Evolutionary conservation across 2,797 vertebrate species (phyloP).

Genomic region (Micrastur ruficollis): DNA sequence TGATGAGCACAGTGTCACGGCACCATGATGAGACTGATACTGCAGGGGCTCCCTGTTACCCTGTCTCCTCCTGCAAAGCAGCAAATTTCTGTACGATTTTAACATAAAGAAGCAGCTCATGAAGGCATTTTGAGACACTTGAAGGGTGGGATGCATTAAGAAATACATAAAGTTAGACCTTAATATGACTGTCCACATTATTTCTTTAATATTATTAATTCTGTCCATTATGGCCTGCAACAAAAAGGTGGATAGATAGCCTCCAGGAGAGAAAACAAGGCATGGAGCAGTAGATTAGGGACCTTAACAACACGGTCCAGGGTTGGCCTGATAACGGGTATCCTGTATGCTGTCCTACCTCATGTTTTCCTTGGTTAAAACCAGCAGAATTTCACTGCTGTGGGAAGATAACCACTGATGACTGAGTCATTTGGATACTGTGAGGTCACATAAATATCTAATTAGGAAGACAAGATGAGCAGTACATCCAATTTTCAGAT

Average conservation of each 20-base stretch:
- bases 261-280: not conserved
- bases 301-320: accelerated
- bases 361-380: not conserved
- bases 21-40: not conserved
- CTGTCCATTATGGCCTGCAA: not conserved
- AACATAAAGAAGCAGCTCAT: not conserved
- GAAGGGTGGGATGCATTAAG: not conserved
- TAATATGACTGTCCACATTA: not conserved
- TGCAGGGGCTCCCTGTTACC: accelerated
- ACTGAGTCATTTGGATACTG: not conserved
- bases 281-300: not conserved
- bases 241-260: not conserved
- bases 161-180: not conserved
- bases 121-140: not conserved
- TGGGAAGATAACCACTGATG: not conserved
- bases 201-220: not conserved
- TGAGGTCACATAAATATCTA: not conserved
- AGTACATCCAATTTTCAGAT: not conserved
- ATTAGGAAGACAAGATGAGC: not conserved
- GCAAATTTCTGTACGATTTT: not conserved
- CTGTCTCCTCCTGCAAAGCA: not conserved
- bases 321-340: not conserved
- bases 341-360: not conserved
- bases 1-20: not conserved
- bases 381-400: not conserved